Base-by-base conservation (phyloP, 2,113 vertebrate genomes). In the Cnemophilus loriae region DNA sequence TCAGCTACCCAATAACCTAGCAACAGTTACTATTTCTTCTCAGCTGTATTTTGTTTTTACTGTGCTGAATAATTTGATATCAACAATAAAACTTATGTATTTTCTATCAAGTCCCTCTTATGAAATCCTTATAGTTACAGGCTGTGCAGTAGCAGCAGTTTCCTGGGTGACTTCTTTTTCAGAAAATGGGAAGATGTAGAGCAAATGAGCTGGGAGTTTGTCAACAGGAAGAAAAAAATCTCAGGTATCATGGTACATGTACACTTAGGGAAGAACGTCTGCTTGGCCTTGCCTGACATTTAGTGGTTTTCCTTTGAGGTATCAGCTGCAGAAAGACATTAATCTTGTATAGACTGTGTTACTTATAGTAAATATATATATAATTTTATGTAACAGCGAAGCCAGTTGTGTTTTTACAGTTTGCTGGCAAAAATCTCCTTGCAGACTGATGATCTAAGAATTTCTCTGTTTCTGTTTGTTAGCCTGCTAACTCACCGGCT, bases 341-440 rank as follows among this genome's bases (percentile, higher is more conserved):
- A 17, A 44, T 60, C 10, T 44, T 79, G 11, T 21, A 13, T 33
- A 53, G 53, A 50, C 3, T 59, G 23, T 75, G 11, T 65, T 75
- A 28, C 1, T 0, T 12, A 15, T 10, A 57, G 24, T 32, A 53
- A 23, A 41, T 41, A 46, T 14, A 32, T 5, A n/a, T 61, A 30
- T 10, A 13, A 67, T 64, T 83, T 57, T 61, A 57, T 23, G 16
- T 41, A 80, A 53, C 14, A 41, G 37, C 0, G 0, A 35, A 75
- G 27, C 2, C 22, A 41, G 30, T 79, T 75, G 21, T 30, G 6
- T 27, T 37, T 87, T 75, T 71, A 33, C 11, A 49, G 7, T 50
- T 70, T 90, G 21, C 33, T 85, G 39, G 4, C 52, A 92, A 35
- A 88, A 84, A 52, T 46, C 30, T 67, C 16, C 21, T 71, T 81